phyloP scores from a whole-genome alignment of 2,797 vertebrate species.

The Phataginus tetradactyla region DNA sequence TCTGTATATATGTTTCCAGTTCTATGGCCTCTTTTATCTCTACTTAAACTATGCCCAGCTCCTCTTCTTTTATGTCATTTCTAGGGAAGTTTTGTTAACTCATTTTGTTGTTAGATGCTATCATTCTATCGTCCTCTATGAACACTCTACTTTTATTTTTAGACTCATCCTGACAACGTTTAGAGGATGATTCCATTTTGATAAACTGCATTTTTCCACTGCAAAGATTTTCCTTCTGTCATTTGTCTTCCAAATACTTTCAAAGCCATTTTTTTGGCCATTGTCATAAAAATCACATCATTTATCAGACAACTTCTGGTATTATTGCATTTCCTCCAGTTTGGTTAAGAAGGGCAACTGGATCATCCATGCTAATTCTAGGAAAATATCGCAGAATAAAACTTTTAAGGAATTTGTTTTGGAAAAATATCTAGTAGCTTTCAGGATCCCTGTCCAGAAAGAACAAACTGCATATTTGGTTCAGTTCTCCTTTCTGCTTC shows the following conservation, averaged over 20 bases:
- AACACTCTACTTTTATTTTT: constrained; percentile 34
- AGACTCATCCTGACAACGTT: background rate
- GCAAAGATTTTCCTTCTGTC: background rate
- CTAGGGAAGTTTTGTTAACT: constrained; percentile 25
- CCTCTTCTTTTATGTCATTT: background rate
- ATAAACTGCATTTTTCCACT: constrained; percentile 12
- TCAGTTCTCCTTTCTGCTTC: constrained; percentile 7
- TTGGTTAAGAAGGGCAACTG: background rate
- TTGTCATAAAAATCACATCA: constrained; percentile 23
- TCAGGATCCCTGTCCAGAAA: background rate
- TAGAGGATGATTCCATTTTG: constrained; percentile 27
- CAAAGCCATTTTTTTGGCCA: constrained; percentile 28
- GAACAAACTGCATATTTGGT: background rate
- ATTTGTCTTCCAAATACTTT: constrained; percentile 31
- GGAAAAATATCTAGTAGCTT: background rate
- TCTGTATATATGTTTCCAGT: background rate
- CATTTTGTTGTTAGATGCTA: background rate
- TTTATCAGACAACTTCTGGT: background rate
- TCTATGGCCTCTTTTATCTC: background rate
- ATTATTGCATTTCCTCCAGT: background rate
- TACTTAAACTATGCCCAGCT: background rate
- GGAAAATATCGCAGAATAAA: constrained; percentile 27
- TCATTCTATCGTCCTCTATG: background rate
- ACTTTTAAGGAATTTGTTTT: background rate
- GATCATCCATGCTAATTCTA: background rate